Evolutionary conservation across 2,797 vertebrate genomes (phyloP).

Genomic region (Sebastes kiyomatsui): DNA sequence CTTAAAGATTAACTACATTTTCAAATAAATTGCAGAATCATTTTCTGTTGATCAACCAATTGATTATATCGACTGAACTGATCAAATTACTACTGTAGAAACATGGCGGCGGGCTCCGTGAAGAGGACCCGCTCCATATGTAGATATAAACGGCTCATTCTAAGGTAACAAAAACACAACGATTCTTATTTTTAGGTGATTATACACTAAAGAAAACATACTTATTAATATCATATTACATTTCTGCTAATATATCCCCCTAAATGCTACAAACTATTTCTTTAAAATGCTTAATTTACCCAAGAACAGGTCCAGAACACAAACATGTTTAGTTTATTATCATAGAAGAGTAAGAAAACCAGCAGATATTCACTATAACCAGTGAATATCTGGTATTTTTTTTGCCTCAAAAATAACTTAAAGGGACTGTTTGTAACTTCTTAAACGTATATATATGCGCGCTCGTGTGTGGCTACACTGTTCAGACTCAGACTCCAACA

Average conservation of each 20-base stretch:
- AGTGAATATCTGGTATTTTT: background rate
- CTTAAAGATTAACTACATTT: background rate
- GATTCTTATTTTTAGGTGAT: background rate
- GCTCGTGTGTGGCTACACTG: too few species aligned
- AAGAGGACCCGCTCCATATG: too few species aligned
- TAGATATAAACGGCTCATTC: too few species aligned
- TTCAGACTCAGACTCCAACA: too few species aligned
- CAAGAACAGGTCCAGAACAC: background rate
- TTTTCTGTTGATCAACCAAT: background rate
- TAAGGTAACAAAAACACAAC: too few species aligned
- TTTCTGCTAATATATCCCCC: too few species aligned
- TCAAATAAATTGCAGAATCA: too few species aligned
- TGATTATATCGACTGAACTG: background rate
- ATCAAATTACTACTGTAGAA: too few species aligned
- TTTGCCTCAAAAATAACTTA: background rate
- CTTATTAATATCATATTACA: too few species aligned
- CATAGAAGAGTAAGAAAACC: background rate
- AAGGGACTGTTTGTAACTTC: background rate
- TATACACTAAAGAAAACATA: too few species aligned
- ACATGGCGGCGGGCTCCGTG: too few species aligned
- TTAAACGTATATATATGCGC: accelerated
- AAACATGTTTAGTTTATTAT: background rate
- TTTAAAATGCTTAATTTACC: background rate
- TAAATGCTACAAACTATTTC: too few species aligned
- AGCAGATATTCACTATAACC: background rate